Conservation (phyloP, 2,113 vertebrate genomes). For the Nothoprocta perdicaria region DNA sequence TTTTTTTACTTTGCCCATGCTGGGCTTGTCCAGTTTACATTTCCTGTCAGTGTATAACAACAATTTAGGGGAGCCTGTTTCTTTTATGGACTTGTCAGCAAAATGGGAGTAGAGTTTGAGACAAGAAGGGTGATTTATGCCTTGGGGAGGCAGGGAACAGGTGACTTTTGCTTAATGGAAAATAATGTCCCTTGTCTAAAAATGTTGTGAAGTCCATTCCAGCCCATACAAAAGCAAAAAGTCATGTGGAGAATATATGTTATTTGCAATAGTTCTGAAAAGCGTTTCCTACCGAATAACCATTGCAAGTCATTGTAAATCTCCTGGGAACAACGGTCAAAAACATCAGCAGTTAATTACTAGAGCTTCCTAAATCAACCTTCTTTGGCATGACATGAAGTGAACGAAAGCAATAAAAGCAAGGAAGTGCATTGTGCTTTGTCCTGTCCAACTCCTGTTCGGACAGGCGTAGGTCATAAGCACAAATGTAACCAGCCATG, state of each 20-base stretch:
- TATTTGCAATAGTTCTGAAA: slow-evolving; percentile 39
- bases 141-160: background rate
- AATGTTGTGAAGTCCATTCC: slow-evolving; percentile 22
- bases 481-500: slow-evolving; percentile 64
- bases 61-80: background rate
- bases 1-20: background rate
- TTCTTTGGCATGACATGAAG: slow-evolving; percentile 77
- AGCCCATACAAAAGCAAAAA: slow-evolving; percentile 20
- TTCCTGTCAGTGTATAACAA: background rate
- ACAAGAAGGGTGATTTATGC: background rate
- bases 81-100: background rate
- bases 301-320: slow-evolving; percentile 62
- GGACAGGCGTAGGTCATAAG: slow-evolving; percentile 67
- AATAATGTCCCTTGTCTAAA: slow-evolving; percentile 16
- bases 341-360: slow-evolving; percentile 72
- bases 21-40: background rate
- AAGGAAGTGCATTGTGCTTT: slow-evolving; percentile 79
- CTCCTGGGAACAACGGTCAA: slow-evolving; percentile 61
- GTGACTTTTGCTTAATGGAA: slow-evolving; percentile 37
- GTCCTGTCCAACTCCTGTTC: slow-evolving; percentile 69
- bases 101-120: background rate
- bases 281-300: slow-evolving; percentile 63
- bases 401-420: slow-evolving; percentile 71
- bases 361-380: slow-evolving; percentile 71
- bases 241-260: background rate